These are phyloP conservation scores for Acrocephalus arundinaceus DNA, from an alignment of 2,113 vertebrate species.

Conservation along the genomic window DNA sequence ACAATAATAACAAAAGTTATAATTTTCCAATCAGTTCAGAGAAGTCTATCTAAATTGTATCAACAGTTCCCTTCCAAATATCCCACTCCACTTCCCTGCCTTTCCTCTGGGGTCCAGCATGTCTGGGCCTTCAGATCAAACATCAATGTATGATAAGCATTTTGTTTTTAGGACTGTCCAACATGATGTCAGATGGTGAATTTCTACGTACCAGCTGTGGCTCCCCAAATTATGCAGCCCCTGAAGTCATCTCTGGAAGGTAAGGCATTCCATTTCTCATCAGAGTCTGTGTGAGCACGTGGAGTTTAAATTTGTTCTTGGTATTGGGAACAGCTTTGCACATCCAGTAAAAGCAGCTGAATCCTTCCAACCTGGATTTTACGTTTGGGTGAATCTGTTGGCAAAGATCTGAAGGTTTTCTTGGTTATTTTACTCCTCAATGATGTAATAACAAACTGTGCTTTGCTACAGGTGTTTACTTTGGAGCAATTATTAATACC, in stretches of 20 bases:
- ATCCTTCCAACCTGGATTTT: neutral
- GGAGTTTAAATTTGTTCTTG: neutral
- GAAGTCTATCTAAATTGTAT: neutral
- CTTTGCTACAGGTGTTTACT: neutral
- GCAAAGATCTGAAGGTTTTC: neutral
- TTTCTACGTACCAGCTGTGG: conserved; percentile 97
- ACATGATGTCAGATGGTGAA: conserved; percentile 99
- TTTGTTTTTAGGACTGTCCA: conserved; percentile 87
- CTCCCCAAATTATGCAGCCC: conserved; percentile 97
- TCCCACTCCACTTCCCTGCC: neutral
- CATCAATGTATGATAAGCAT: neutral
- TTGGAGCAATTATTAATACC: neutral
- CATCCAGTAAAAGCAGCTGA: neutral
- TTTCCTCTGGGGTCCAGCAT: neutral
- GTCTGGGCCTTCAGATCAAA: neutral
- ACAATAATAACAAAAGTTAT: neutral
- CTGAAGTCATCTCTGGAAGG: conserved; percentile 99
- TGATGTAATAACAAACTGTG: neutral
- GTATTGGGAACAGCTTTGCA: neutral
- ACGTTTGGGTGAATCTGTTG: neutral
- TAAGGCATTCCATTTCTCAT: conserved; percentile 52
- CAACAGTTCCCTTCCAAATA: neutral
- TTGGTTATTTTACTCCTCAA: neutral
- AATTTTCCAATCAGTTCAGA: neutral
- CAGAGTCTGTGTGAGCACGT: neutral